phyloP scores from a whole-genome alignment of 2,888 invertebrate genomes.

The Encarsia formosa region DNA sequence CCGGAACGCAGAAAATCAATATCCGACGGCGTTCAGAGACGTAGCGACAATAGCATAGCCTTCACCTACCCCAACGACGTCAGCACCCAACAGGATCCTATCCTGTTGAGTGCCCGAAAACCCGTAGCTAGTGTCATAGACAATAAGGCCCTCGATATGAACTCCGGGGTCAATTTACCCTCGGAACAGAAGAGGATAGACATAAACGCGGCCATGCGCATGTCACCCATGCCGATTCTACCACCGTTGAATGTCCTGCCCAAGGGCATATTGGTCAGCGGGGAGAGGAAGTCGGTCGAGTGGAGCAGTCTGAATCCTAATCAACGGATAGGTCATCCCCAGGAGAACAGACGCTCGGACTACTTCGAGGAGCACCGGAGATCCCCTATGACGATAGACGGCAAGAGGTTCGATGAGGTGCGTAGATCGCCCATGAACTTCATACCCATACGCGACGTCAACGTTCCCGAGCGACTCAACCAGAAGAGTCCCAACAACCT shows the following conservation, averaged over 20 bases:
- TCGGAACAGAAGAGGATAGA: slow-evolving; percentile 42
- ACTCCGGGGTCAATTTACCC: slow-evolving; percentile 36
- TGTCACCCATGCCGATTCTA: slow-evolving; percentile 42
- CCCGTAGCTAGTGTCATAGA: slow-evolving; percentile 32
- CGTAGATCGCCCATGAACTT: slow-evolving; percentile 48
- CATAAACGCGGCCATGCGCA: slow-evolving; percentile 33
- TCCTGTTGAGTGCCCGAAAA: slow-evolving; percentile 35
- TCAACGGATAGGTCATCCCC: slow-evolving; percentile 39
- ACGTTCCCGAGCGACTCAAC: slow-evolving; percentile 38
- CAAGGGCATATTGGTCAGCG: slow-evolving; percentile 25
- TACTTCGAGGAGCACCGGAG: slow-evolving; percentile 48
- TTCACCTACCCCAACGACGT: slow-evolving; percentile 45
- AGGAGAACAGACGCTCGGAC: slow-evolving; percentile 46
- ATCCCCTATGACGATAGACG: slow-evolving; percentile 46
- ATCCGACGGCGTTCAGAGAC: slow-evolving; percentile 43
- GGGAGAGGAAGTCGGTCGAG: slow-evolving; percentile 44
- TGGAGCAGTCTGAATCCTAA: slow-evolving; percentile 45
- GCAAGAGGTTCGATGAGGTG: slow-evolving; percentile 44
- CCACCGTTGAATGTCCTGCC: slow-evolving; percentile 20
- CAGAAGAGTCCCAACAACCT: slow-evolving; percentile 46
- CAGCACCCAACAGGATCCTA: slow-evolving; percentile 30
- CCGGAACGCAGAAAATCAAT: slow-evolving; percentile 45
- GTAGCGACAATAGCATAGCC: slow-evolving; percentile 46
- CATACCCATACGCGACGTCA: slow-evolving; percentile 43
- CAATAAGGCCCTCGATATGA: slow-evolving; percentile 37